Conservation (phyloP, 2,113 vertebrate genomes). For the Aepyceros melampus region DNA sequence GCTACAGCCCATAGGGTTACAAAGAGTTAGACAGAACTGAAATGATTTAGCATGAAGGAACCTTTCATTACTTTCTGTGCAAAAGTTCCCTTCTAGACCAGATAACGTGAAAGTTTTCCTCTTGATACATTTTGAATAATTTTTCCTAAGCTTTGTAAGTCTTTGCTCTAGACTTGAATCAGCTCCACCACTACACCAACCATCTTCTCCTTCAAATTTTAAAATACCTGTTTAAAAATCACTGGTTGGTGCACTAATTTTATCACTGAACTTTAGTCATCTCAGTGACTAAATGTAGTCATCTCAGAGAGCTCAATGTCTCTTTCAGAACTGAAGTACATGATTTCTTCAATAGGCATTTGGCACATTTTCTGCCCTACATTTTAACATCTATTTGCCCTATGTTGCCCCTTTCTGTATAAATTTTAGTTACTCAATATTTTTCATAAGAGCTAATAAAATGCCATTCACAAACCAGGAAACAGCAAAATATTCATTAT, state of each 20-base stretch:
- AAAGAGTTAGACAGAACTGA: not conserved
- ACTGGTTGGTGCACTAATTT: not conserved
- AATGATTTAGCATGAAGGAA: not conserved
- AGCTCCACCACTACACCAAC: rapidly evolving
- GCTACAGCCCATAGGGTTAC: not conserved
- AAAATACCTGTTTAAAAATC: not conserved
- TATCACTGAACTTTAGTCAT: not conserved
- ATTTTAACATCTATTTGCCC: not conserved
- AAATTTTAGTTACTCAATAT: not conserved
- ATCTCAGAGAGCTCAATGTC: not conserved
- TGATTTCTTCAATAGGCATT: not conserved
- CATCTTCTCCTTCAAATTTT: not conserved
- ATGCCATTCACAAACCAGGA: not conserved
- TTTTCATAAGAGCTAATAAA: not conserved
- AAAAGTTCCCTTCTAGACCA: not conserved
- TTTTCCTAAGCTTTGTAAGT: not conserved
- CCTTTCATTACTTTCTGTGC: not conserved
- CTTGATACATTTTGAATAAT: not conserved
- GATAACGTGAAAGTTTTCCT: not conserved
- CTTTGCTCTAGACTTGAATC: not conserved
- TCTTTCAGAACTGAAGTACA: not conserved
- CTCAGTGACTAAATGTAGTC: not conserved
- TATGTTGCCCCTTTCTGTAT: not conserved
- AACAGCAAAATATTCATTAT: not conserved
- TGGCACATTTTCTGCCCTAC: not conserved